Evolutionary conservation across 2,797 vertebrate species (phyloP).

Genomic region (Astyanax mexicanus): DNA sequence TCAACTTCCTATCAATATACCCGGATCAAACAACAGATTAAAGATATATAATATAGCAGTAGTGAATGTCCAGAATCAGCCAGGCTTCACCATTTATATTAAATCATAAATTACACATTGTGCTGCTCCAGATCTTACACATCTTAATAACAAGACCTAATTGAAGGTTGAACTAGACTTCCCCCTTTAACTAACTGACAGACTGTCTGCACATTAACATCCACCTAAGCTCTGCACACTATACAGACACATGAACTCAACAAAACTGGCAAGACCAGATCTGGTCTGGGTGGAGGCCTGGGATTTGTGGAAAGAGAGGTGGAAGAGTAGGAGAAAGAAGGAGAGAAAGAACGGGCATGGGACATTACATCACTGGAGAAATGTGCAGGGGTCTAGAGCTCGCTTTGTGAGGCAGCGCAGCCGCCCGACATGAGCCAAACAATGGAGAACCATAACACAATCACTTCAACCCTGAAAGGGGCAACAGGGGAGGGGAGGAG

Average conservation of each 20-base stretch:
- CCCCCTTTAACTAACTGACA: background rate
- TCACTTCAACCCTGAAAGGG: conserved; percentile 61
- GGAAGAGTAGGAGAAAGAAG: too few relatives aligned
- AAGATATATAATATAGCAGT: background rate
- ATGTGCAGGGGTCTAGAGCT: conserved; percentile 63
- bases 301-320: conserved; percentile 21
- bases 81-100: background rate
- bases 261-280: conserved; percentile 13
- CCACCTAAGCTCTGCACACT: background rate
- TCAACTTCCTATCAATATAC: background rate
- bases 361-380: conserved; percentile 74
- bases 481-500: background rate
- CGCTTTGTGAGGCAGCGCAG: conserved; percentile 73
- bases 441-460: conserved; percentile 74
- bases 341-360: conserved; percentile 43
- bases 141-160: background rate
- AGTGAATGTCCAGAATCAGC: background rate
- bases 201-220: background rate
- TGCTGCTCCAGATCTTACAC: background rate
- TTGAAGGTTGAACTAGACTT: background rate
- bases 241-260: conserved; percentile 1
- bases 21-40: background rate
- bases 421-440: conserved; percentile 70
- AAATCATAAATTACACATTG: background rate
- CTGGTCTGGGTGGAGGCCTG: conserved; percentile 26